Conservation (phyloP, 2,888 invertebrate genomes). For the Stenolophus ochropezus region DNA sequence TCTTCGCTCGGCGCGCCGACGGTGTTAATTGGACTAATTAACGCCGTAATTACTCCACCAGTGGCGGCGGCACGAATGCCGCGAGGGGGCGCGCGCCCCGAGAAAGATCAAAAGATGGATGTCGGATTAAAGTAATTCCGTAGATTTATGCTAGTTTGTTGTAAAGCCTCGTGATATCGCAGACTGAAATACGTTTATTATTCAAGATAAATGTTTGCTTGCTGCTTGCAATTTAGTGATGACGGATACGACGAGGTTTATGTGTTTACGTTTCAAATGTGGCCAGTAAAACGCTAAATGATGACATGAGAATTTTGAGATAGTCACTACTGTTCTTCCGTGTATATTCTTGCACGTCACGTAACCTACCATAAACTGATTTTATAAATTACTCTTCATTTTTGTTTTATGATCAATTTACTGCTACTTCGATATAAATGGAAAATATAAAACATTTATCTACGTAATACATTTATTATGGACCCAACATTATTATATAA, state of each 20-base stretch:
- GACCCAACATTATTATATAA: no score
- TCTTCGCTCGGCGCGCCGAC: conserved; percentile 62
- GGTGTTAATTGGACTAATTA: conserved; percentile 78
- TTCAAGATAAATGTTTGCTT: conserved; percentile 23
- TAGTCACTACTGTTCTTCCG: background rate
- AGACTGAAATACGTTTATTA: conserved; percentile 38
- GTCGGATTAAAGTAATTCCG: conserved; percentile 40
- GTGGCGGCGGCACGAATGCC: conserved; percentile 42
- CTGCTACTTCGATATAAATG: background rate
- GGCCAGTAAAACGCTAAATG: background rate
- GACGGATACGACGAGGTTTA: background rate
- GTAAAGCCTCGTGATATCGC: conserved; percentile 16
- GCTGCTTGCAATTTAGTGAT: background rate
- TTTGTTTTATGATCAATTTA: no score
- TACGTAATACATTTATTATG: background rate
- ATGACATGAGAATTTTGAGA: background rate
- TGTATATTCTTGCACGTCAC: background rate
- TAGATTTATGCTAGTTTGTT: conserved; percentile 38
- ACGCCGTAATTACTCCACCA: conserved; percentile 74
- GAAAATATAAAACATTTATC: background rate
- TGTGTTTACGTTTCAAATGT: background rate
- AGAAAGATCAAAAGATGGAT: conserved; percentile 40
- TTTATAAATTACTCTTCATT: background rate
- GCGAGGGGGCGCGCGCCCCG: background rate
- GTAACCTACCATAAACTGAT: background rate